phyloP scores from a whole-genome alignment of 1,140 invertebrate genomes.

The Leptestheria dahalacensis region DNA sequence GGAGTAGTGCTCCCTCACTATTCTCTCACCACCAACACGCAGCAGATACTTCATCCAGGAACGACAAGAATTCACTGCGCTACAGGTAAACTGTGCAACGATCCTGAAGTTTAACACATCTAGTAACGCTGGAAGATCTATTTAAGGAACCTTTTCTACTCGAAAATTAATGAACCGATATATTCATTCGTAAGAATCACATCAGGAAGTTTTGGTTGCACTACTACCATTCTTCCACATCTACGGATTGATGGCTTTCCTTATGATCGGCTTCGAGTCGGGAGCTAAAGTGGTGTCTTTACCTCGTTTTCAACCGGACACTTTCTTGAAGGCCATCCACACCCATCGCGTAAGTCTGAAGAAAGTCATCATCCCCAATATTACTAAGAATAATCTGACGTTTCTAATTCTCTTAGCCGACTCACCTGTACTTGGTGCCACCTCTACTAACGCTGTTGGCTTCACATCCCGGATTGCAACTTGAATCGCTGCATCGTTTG shows the following conservation, averaged over 20 bases:
- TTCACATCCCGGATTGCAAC: slow-evolving; percentile 40
- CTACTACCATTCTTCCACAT: too few species aligned
- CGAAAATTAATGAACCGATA: slow-evolving; percentile 21
- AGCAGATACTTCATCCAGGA: slow-evolving; percentile 31
- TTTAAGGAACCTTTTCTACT: too few species aligned
- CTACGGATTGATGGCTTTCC: slow-evolving; percentile 11
- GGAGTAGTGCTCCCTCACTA: slow-evolving; percentile 62
- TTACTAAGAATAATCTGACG: neutral
- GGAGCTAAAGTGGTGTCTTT: slow-evolving; percentile 20
- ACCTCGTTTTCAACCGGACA: slow-evolving; percentile 19
- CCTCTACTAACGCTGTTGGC: slow-evolving; percentile 49
- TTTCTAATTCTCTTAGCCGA: slow-evolving; percentile 21
- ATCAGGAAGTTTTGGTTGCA: slow-evolving; percentile 3
- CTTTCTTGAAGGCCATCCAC: slow-evolving; percentile 20
- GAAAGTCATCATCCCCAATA: neutral
- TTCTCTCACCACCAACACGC: slow-evolving; percentile 52
- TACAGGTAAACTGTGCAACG: neutral
- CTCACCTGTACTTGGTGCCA: slow-evolving; percentile 30
- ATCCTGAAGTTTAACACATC: too few species aligned
- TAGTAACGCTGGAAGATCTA: too few species aligned
- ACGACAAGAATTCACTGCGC: neutral
- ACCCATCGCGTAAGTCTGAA: slow-evolving; percentile 17
- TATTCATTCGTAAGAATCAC: too few species aligned
- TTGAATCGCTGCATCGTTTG: slow-evolving; percentile 37
- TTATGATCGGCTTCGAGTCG: slow-evolving; percentile 17